Base-by-base conservation (phyloP, 2,113 vertebrate species). In the Amazona vittata region DNA sequence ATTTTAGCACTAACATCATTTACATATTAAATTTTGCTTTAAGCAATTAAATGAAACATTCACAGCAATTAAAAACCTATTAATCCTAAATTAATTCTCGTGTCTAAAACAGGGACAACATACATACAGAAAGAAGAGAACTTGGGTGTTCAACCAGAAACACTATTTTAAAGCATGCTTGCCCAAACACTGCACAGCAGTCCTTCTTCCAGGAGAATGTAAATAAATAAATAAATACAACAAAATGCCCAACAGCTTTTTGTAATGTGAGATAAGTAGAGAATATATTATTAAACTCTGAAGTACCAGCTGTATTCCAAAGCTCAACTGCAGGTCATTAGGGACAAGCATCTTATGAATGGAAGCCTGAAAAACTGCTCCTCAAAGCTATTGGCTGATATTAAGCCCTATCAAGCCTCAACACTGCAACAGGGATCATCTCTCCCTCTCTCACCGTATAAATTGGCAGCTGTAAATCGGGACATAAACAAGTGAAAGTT, bases 341-440 rank as follows among this genome's bases (percentile, higher is more conserved):
- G 50, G 22, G 65, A 60, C 29, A 74, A 64, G 8, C 2, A 41
- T 35, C 41, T 76, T 68, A 16, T 43, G 21, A 78, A 65, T 71
- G 55, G 10, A 79, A 83, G 71, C 16, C 39, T 73, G n/a, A 86
- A n/a, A 55, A 69, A 53, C 21, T 25, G 74, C 31, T 88, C 12
- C 47, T 76, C 24, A 57, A 73, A 64, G 67, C 70, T 79, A 52
- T 2, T 0, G 0, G 11, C 26, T 44, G 50, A 22, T 20, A 77
- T 0, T 13, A 83, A 65, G 24, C n/a, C 62, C 47, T 63, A 44
- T 11, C 33, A 69, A 85, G 35, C 46, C 35, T 85, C 41, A 87
- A 9, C 24, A 53, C 2, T 17, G 25, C 52, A 80, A 68, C 5
- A 24, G 47, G 62, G 28, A 86, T 44, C 11, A 68, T 62, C 33